phyloP scores from a whole-genome alignment of 2,113 vertebrate genomes.

The Arvicanthis niloticus region DNA sequence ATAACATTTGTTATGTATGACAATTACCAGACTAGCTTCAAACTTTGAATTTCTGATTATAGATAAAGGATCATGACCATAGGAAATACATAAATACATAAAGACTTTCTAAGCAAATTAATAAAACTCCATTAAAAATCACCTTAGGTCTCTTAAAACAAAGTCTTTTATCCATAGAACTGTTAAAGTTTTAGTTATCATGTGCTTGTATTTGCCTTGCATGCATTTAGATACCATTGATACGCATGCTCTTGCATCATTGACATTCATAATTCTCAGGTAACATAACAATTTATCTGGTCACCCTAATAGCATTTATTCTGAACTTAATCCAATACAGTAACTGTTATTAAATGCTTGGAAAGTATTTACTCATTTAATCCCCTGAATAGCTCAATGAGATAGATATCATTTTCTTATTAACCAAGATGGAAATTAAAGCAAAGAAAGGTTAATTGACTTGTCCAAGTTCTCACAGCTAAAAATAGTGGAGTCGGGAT shows the following conservation, averaged over 20 bases:
- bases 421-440: neutral
- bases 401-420: neutral
- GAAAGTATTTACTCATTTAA: neutral
- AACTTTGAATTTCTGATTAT: neutral
- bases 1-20: neutral
- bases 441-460: neutral
- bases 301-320: neutral
- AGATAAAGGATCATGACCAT: neutral
- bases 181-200: neutral
- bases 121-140: neutral
- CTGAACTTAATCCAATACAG: neutral
- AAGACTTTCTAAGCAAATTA: neutral
- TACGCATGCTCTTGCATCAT: neutral
- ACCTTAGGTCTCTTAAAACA: neutral
- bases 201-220: neutral
- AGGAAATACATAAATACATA: neutral
- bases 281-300: neutral
- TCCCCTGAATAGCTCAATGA: neutral
- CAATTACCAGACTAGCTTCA: neutral
- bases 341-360: neutral
- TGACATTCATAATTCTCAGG: neutral
- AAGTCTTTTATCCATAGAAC: neutral
- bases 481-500: neutral
- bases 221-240: neutral
- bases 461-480: slow-evolving; percentile 11